These are phyloP conservation scores for Argyrosomus regius DNA, from an alignment of 2,797 vertebrate species.

Conservation along the genomic window DNA sequence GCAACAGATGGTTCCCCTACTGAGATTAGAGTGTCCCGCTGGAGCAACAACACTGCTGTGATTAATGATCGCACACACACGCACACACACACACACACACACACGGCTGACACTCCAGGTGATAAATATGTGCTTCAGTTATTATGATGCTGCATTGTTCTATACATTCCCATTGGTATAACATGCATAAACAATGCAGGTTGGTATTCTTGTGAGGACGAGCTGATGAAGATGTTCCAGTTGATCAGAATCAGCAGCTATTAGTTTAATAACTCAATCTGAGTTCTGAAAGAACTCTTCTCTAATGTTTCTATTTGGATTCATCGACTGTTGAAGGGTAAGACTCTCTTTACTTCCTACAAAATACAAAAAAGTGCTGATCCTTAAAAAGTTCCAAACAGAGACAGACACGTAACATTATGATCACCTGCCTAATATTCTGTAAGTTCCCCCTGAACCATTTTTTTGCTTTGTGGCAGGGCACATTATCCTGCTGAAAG, in stretches of 20 bases:
- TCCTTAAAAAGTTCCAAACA: too few species aligned
- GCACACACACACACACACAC: background rate
- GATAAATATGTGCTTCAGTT: slow-evolving; percentile 71
- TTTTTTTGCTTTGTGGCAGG: too few species aligned
- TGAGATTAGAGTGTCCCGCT: slow-evolving; percentile 49
- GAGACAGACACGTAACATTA: too few species aligned
- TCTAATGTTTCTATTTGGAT: background rate
- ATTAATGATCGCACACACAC: slow-evolving; percentile 65
- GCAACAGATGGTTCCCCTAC: slow-evolving; percentile 66
- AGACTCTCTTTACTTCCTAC: too few species aligned
- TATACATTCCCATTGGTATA: slow-evolving; percentile 61
- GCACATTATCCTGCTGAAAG: too few species aligned
- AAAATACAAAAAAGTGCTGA: too few species aligned
- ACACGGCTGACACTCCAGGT: slow-evolving; percentile 45
- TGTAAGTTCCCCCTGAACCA: too few species aligned
- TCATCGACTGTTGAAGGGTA: background rate
- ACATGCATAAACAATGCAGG: slow-evolving; percentile 43
- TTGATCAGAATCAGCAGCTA: background rate
- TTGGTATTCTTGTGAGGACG: slow-evolving; percentile 29
- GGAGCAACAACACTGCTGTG: slow-evolving; percentile 54
- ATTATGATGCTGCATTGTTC: slow-evolving; percentile 74
- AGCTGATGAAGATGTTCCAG: background rate
- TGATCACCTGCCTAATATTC: too few species aligned
- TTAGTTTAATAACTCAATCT: slow-evolving; percentile 6
- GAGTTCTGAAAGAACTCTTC: background rate